Conservation (phyloP, 1,140 invertebrate genomes). For the Acyrthosiphon pisum region DNA sequence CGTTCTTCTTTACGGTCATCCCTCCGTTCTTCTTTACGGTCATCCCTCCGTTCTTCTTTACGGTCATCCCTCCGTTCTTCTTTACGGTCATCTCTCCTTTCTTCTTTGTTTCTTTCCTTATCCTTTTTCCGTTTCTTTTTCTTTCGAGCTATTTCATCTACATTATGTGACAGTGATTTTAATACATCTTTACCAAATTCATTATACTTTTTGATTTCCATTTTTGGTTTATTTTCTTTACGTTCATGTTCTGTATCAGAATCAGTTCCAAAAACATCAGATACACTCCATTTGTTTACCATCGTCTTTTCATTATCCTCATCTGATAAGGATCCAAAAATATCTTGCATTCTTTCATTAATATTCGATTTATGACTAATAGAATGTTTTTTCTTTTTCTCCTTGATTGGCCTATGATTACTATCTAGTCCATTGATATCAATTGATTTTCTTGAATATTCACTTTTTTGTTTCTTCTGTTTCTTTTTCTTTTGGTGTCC, state of each 20-base stretch:
- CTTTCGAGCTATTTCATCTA: slow-evolving; percentile 57
- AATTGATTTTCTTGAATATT: slow-evolving; percentile 64
- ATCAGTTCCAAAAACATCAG: slow-evolving; percentile 63
- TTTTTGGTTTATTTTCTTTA: slow-evolving; percentile 56
- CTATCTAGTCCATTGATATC: slow-evolving; percentile 47
- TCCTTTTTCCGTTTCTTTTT: slow-evolving; percentile 59
- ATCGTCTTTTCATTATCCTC: slow-evolving; percentile 63
- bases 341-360: slow-evolving; percentile 83
- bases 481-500: slow-evolving; percentile 68
- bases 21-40: slow-evolving; percentile 48
- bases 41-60: background rate
- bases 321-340: slow-evolving; percentile 85
- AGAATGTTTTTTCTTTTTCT: slow-evolving; percentile 60
- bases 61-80: slow-evolving; percentile 7
- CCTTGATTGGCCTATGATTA: slow-evolving; percentile 35
- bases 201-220: slow-evolving; percentile 40
- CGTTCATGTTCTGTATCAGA: slow-evolving; percentile 61
- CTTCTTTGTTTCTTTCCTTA: slow-evolving; percentile 55
- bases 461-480: slow-evolving; percentile 65
- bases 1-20: slow-evolving; percentile 55
- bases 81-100: background rate
- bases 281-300: slow-evolving; percentile 62
- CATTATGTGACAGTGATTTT: slow-evolving; percentile 48
- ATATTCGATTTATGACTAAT: slow-evolving; percentile 61
- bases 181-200: slow-evolving; percentile 51